Percentiles rank a stretch among this genome's conserved stretches.
Conservation (phyloP, 1,140 invertebrate species). For the Platorchestia sp. region DNA sequence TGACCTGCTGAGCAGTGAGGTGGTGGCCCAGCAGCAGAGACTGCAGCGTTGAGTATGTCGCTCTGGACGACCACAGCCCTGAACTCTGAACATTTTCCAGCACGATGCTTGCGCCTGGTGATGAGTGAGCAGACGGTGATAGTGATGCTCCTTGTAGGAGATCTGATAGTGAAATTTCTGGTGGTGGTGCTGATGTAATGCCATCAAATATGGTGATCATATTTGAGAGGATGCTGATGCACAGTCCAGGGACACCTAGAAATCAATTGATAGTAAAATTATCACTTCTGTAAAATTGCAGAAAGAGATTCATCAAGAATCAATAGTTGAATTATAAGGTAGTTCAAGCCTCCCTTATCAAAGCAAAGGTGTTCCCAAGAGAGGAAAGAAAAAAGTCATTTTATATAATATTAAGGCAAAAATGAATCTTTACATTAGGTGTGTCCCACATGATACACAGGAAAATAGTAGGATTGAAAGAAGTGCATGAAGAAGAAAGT, state of each 20-base stretch:
- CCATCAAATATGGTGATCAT: neutral
- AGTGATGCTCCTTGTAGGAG: too few species aligned
- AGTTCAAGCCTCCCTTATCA: too few species aligned
- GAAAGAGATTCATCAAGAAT: too few species aligned
- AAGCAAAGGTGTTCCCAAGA: too few species aligned
- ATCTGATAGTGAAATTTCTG: neutral
- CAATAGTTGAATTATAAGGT: too few species aligned
- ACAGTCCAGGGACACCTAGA: slow-evolving; percentile 18
- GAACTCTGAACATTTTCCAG: neutral
- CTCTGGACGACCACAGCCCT: slow-evolving; percentile 22
- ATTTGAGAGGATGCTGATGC: slow-evolving; percentile 32
- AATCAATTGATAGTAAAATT: neutral
- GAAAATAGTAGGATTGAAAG: too few species aligned
- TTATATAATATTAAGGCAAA: too few species aligned
- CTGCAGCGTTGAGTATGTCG: neutral
- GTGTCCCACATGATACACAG: too few species aligned
- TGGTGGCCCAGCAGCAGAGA: neutral
- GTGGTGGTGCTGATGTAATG: neutral
- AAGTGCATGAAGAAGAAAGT: too few species aligned
- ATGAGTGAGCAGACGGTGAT: neutral
- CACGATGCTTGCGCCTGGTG: neutral
- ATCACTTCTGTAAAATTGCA: neutral
- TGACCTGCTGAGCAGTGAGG: slow-evolving; percentile 22
- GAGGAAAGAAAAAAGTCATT: too few species aligned
- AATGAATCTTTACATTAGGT: too few species aligned